These are phyloP conservation scores for Busseola fusca DNA, from an alignment of 2,888 invertebrate genomes.

Conservation along the genomic window DNA sequence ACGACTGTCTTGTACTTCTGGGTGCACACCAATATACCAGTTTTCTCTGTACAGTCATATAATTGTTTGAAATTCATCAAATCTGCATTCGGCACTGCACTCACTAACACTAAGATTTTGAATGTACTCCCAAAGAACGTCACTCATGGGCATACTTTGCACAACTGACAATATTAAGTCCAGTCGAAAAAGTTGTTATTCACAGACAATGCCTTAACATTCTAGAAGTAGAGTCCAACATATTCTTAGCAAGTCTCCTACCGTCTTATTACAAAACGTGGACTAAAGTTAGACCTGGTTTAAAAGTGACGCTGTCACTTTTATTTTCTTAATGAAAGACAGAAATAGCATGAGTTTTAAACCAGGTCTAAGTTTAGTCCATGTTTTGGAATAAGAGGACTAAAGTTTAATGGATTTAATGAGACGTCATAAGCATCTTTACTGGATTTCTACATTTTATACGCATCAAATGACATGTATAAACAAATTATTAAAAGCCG, in stretches of 20 bases:
- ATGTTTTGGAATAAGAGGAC: no score
- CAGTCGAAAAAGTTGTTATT: neutral
- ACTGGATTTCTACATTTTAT: neutral
- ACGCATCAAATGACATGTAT: constrained; percentile 3
- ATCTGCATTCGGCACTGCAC: neutral
- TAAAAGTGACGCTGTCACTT: no score
- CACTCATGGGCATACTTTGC: no score
- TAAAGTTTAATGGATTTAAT: constrained; percentile 22
- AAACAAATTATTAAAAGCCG: constrained; percentile 21
- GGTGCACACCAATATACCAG: neutral
- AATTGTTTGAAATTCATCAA: neutral
- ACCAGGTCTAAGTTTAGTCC: no score
- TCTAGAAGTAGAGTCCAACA: no score
- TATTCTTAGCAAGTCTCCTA: neutral
- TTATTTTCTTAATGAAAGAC: no score
- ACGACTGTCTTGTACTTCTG: neutral
- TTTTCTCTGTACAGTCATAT: neutral
- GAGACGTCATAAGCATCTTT: constrained; percentile 6
- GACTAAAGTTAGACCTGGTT: no score
- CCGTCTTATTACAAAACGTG: no score
- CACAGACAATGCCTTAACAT: neutral
- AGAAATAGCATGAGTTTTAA: no score
- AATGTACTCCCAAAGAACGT: neutral
- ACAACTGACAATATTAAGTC: neutral
- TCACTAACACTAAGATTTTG: neutral